Base-by-base conservation (phyloP, 35 echinoderm and acorn worm genomes). In the Heliocidaris erythrogramma region DNA sequence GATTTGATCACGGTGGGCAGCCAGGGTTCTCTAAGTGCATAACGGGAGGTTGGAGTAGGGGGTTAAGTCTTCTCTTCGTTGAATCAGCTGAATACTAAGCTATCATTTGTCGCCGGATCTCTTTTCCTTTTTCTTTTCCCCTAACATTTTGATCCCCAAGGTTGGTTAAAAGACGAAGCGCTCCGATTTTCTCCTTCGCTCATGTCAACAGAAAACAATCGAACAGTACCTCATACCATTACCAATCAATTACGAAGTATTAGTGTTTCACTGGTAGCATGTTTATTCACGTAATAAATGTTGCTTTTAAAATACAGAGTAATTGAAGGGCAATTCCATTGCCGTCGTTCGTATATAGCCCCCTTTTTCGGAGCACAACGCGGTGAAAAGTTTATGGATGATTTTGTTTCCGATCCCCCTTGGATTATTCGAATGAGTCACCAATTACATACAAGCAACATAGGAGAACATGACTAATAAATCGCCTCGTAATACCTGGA, bases 11-110 rank as follows among this genome's bases (percentile, higher is more conserved):
- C 21, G 65, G 17, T 78, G 65, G 65, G 21, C 27, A n/a, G 65
- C 65, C 65, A 78, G 27, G 65, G 18, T 78, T 78, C 65, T 78
- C 27, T 27, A 69, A 69, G 60, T 69, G 21, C 60, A 69, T 69
- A 69, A 69, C 60, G 17, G 60, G 21, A 5, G 60, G 14, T 69
- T 78, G 65, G 65, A 78, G 65, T 27, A 78, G 14, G 65, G 27
- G 65, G 65, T 24, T 12, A 56, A 56, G 52, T 56, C 52, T 78
- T 78, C 65, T 78, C 65, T 21, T 24, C 21, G 65, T 78, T 78
- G 65, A 78, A 78, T 78, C 65, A 78, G 65, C 65, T 78, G 65
- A 78, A 78, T 78, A 78, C 18, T 78, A 78, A 78, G n/a, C 65
- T 78, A 78, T 78, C 65, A 78, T 21, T 78, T 78, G 65, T 78